Evolutionary conservation across 2,113 vertebrate species (phyloP).

Genomic region (Poeciliopsis retropinna): DNA sequence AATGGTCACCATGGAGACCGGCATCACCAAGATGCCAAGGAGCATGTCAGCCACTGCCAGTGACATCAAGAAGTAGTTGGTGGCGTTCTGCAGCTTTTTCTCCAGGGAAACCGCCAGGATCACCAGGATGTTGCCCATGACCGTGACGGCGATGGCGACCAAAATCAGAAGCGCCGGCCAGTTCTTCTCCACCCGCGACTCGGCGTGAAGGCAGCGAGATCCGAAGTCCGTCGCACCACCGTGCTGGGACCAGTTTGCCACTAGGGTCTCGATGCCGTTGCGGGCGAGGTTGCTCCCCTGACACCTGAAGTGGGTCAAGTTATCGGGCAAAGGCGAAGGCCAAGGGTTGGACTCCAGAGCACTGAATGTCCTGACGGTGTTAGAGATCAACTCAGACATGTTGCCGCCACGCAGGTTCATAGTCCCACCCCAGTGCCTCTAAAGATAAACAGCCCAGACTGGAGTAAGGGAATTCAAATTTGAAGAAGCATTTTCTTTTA

Average conservation of each 20-base stretch:
- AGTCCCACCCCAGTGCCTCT: not conserved
- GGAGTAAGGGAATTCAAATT: not conserved
- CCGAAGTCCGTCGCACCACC: not conserved
- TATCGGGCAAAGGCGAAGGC: conserved; percentile 33
- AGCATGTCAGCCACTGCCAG: conserved; percentile 96
- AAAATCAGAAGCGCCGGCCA: conserved; percentile 91
- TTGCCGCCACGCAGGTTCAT: conserved; percentile 67
- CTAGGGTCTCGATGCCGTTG: not conserved
- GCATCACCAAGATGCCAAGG: conserved; percentile 95
- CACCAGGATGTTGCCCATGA: conserved; percentile 95
- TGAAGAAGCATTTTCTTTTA: not conserved
- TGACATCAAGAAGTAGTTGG: conserved; percentile 98
- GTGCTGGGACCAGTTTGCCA: conserved; percentile 52
- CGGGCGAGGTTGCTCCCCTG: conserved; percentile 1
- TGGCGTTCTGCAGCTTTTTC: conserved; percentile 97
- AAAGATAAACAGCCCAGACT: not conserved
- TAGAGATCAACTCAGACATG: conserved; percentile 56
- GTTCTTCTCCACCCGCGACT: conserved; percentile 83
- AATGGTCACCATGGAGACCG: conserved; percentile 94
- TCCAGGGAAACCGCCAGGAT: conserved; percentile 96
- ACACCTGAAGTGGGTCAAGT: conserved; percentile 36
- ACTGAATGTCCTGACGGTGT: conserved; percentile 19
- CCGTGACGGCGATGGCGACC: conserved; percentile 87
- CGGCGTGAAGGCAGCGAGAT: conserved; percentile 57
- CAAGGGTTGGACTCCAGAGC: conserved; percentile 41